Evolutionary conservation across 2,113 vertebrate species (phyloP).

Genomic region (Stigmatopora argus): DNA sequence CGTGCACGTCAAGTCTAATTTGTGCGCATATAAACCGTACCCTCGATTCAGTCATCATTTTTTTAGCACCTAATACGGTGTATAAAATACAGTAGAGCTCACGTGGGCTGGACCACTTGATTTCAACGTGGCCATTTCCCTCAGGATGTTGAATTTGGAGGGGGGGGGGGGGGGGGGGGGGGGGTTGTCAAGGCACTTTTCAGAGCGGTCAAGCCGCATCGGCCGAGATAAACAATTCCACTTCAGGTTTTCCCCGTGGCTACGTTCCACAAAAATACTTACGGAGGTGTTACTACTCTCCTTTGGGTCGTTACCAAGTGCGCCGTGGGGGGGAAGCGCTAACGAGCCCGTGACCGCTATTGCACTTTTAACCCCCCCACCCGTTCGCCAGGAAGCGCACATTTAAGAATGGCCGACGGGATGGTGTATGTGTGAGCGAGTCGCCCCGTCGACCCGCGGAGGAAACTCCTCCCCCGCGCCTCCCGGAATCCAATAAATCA

Average conservation of each 20-base stretch:
- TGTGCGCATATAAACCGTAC: too few relatives aligned
- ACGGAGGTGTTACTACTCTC: slow-evolving; percentile 41
- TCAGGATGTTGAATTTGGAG: too few relatives aligned
- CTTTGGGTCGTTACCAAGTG: slow-evolving; percentile 53
- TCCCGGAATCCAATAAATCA: slow-evolving; percentile 69
- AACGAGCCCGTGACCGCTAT: slow-evolving; percentile 52
- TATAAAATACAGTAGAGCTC: too few relatives aligned
- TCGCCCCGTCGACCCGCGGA: slow-evolving; percentile 54
- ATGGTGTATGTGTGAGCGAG: slow-evolving; percentile 31
- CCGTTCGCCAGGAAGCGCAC: slow-evolving; percentile 28
- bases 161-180: slow-evolving; percentile 17
- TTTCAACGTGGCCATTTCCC: too few relatives aligned
- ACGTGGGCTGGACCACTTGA: too few relatives aligned
- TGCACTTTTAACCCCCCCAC: slow-evolving; percentile 56
- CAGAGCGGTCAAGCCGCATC: slow-evolving; percentile 59
- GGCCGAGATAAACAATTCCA: slow-evolving; percentile 56
- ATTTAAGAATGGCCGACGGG: too few relatives aligned
- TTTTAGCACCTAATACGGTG: too few relatives aligned
- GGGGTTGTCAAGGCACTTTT: slow-evolving; percentile 24
- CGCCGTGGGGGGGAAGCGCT: slow-evolving; percentile 24
- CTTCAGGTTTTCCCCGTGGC: slow-evolving; percentile 58
- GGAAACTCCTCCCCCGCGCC: slow-evolving; percentile 38
- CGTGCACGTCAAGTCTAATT: too few relatives aligned
- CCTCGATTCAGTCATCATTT: too few relatives aligned
- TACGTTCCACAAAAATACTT: slow-evolving; percentile 44